Percentiles rank a stretch among this genome's conserved stretches.
phyloP scores from a whole-genome alignment of 2,888 invertebrate species.

The Serrognathus titanus region DNA sequence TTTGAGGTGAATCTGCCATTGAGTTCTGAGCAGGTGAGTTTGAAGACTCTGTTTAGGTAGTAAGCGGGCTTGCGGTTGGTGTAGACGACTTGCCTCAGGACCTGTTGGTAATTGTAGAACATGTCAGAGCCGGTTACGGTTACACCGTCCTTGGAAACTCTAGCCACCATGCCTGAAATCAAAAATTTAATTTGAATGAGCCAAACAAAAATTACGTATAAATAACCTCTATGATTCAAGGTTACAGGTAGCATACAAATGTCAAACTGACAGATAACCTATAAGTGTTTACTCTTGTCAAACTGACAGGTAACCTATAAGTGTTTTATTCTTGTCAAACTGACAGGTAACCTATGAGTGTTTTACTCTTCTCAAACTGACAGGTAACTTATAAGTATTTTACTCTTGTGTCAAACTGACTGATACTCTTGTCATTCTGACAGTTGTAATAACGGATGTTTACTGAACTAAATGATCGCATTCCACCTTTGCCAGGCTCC shows the following conservation, averaged over 20 bases:
- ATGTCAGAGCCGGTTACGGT: slow-evolving; percentile 75
- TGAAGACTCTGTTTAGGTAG: slow-evolving; percentile 92
- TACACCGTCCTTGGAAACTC: slow-evolving; percentile 88
- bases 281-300: no score
- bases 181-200: background rate
- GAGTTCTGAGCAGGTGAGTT: slow-evolving; percentile 90
- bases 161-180: slow-evolving; percentile 55
- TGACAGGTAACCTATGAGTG: no score
- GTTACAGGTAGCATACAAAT: no score
- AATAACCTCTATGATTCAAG: no score
- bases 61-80: slow-evolving; percentile 96
- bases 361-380: no score
- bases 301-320: no score
- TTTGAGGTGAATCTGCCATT: slow-evolving; percentile 93
- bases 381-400: no score
- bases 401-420: no score
- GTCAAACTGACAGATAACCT: no score
- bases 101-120: slow-evolving; percentile 74
- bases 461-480: background rate
- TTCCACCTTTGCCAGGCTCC: background rate
- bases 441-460: background rate
- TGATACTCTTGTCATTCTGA: no score
- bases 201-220: no score
- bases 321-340: no score
- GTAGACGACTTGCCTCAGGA: slow-evolving; percentile 81